Percentiles rank a stretch among this genome's conserved stretches.
These are phyloP conservation scores for Tethea ocularis DNA, from an alignment of 2,888 invertebrate species.

Conservation along the genomic window DNA sequence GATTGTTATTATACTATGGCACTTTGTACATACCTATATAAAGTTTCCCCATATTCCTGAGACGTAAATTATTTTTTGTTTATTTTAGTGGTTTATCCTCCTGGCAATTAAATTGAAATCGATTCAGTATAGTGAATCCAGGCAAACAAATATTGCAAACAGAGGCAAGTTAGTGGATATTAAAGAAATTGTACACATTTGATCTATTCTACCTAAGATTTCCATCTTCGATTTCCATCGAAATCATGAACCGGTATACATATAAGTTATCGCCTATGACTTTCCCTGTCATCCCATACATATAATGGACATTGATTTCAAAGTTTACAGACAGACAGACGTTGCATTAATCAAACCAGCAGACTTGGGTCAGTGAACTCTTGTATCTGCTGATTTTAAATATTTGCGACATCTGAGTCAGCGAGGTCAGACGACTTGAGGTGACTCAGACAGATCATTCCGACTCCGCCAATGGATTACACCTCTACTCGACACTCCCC, in stretches of 20 bases:
- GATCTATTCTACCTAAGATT: too few species aligned
- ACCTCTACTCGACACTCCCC: conserved; percentile 21
- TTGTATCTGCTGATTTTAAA: conserved; percentile 22
- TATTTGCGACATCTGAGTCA: conserved; percentile 16
- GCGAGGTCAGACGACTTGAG: conserved; percentile 27
- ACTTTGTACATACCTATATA: too few species aligned
- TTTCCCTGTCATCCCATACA: neutral
- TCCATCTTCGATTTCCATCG: too few species aligned
- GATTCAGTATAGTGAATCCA: too few species aligned
- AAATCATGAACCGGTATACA: neutral
- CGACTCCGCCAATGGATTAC: conserved; percentile 15
- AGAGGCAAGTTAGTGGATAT: too few species aligned
- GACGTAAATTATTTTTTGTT: too few species aligned
- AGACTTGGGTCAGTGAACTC: conserved; percentile 21
- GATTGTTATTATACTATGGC: too few species aligned
- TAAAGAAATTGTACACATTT: conserved; percentile 2
- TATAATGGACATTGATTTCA: neutral
- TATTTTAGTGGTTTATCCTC: too few species aligned
- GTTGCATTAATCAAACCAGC: conserved; percentile 12
- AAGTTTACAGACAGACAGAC: conserved; percentile 11
- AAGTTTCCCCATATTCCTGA: too few species aligned
- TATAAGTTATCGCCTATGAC: neutral
- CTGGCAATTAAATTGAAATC: too few species aligned
- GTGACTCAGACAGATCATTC: conserved; percentile 34
- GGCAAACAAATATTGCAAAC: too few species aligned